Conservation (phyloP, 2,113 vertebrate genomes). For the Lasiurus borealis region DNA sequence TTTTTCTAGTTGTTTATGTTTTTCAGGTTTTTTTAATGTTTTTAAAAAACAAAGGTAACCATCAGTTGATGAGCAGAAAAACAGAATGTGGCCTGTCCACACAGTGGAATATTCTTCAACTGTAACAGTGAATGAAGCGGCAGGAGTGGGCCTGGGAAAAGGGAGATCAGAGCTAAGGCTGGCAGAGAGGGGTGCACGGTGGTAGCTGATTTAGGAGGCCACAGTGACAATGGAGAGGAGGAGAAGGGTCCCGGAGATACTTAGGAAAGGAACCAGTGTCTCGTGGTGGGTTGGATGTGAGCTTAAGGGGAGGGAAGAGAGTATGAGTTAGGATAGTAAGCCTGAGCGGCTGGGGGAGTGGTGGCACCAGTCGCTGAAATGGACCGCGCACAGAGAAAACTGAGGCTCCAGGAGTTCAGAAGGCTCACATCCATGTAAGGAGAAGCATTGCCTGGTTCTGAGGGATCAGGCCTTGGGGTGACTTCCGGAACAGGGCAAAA, state of each 20-base stretch:
- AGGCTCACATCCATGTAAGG: background rate
- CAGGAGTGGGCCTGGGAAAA: background rate
- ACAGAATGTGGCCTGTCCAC: background rate
- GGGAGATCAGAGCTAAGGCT: background rate
- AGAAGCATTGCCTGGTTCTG: background rate
- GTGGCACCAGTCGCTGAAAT: background rate
- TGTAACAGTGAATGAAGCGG: background rate
- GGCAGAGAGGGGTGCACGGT: background rate
- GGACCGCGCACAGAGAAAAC: background rate
- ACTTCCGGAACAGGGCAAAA: background rate
- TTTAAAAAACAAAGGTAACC: background rate
- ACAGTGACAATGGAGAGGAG: background rate
- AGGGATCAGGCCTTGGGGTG: background rate
- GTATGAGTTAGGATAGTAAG: background rate
- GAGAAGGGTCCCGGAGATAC: background rate
- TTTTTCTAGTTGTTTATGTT: background rate
- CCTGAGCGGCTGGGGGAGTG: background rate
- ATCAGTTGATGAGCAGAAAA: background rate
- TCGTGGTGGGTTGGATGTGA: background rate
- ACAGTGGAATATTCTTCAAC: background rate
- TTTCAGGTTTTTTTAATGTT: background rate
- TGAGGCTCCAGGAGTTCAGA: background rate
- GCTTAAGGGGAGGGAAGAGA: background rate
- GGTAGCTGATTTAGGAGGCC: background rate
- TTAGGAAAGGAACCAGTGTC: background rate